Evolutionary conservation across 2,888 invertebrate species (phyloP).

Genomic region (Clitarchus hookeri): DNA sequence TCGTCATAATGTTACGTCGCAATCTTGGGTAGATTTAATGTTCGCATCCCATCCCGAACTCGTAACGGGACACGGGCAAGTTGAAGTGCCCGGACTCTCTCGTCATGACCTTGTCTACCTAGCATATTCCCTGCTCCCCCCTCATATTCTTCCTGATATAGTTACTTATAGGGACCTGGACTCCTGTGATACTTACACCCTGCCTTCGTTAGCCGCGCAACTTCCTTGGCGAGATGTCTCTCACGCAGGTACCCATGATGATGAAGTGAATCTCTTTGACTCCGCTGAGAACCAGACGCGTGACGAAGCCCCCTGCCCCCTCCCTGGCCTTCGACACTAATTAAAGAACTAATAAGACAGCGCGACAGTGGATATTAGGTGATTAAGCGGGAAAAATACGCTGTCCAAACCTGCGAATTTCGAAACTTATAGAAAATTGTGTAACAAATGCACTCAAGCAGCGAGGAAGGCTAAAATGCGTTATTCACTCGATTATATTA

Average conservation of each 20-base stretch:
- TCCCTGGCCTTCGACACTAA: background rate
- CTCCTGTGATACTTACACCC: no score
- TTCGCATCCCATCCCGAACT: background rate
- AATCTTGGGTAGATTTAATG: background rate
- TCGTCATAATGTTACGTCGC: background rate
- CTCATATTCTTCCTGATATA: background rate
- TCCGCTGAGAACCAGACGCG: background rate
- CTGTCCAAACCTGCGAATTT: background rate
- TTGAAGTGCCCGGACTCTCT: background rate
- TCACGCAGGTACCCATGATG: no score
- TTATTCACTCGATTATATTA: background rate
- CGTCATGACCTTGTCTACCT: background rate
- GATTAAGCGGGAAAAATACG: background rate
- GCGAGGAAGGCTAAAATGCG: background rate
- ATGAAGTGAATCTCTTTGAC: background rate
- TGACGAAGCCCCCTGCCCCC: background rate
- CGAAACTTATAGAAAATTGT: background rate
- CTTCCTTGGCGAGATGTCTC: no score
- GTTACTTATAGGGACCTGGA: background rate
- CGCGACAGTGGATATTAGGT: background rate
- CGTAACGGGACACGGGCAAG: background rate
- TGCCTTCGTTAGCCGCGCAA: no score
- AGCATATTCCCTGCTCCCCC: background rate
- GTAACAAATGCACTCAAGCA: background rate
- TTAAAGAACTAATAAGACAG: background rate